phyloP scores from a whole-genome alignment of 2,797 vertebrate genomes.

The Masticophis lateralis region DNA sequence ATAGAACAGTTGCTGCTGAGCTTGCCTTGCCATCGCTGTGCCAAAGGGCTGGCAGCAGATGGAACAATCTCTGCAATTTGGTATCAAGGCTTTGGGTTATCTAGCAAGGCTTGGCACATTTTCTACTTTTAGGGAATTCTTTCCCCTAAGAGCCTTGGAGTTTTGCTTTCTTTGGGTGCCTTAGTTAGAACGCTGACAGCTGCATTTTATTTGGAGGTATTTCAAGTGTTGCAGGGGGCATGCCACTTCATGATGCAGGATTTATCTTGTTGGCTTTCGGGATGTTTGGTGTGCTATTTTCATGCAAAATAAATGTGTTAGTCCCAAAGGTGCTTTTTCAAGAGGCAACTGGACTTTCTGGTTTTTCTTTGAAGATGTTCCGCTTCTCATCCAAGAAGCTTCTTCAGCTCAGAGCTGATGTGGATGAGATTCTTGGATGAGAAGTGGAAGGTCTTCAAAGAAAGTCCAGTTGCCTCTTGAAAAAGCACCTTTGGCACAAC shows the following conservation, averaged over 20 bases:
- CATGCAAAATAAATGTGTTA: neutral
- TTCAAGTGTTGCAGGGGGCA: neutral
- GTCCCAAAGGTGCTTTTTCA: no score
- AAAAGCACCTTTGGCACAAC: no score
- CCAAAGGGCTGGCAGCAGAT: slow-evolving; percentile 24
- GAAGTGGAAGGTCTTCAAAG: no score
- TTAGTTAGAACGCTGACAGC: no score
- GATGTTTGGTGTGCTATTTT: neutral
- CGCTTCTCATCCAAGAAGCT: no score
- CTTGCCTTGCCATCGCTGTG: slow-evolving; percentile 19
- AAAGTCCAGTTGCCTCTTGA: no score
- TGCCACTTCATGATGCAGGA: neutral
- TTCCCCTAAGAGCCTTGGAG: neutral
- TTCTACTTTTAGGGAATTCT: neutral
- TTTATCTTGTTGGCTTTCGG: neutral
- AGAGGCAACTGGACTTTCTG: no score
- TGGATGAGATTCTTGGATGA: no score
- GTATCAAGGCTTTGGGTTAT: neutral
- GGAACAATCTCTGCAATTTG: neutral
- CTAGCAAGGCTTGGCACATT: neutral
- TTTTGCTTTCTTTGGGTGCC: no score
- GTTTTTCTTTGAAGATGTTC: no score
- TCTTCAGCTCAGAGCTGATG: no score
- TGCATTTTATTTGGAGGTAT: neutral
- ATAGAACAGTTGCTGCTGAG: slow-evolving; percentile 44